Base-by-base conservation (phyloP, 2,888 invertebrate species). In the Pantelozetes paolii region DNA sequence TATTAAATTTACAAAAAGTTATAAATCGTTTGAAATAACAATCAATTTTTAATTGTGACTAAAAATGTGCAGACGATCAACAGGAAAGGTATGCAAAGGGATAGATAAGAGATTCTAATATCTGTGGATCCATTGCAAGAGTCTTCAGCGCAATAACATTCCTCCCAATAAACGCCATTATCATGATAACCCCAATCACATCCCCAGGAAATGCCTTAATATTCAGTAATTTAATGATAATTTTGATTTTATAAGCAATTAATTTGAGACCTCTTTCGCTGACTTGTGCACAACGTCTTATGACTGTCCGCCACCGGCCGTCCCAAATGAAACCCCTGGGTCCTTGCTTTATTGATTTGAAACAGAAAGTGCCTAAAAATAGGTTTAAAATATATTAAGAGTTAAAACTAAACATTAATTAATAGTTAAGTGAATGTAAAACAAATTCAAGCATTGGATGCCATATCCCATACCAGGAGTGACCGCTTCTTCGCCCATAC, bases 321-420 rank as follows among this genome's bases (percentile, higher is more conserved):
- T 96, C 94, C 93, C 96, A 97, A 80, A 94, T 91, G 81, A 94
- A 94, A 77, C 94, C 94, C 82, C 90, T 89, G 0, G 95, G 95
- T 75, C 96, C 91, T 82, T 97, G 96, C 80, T 94, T 92, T 1
- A 92, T 90, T 30, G 92, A 86, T 85, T 97, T 97, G 86, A 95
- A 92, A 82, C 97, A 97, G 83, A 97, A 96, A 2, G 94, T 92
- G 6, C 76, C 76, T 74, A n/a, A 15, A 28, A 23, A 36, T 36
- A 5, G 36, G 36, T 36, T 36, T 36, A 36, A 36, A 36, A n/a
- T n/a, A n/a, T n/a, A n/a, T n/a, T n/a, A n/a, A n/a, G n/a, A n/a
- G n/a, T n/a, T 11, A 36, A 36, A 36, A 8, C 36, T 36, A 5
- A 36, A 36, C 11, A 8, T 36, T 36, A 36, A 36, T 36, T 36